Base-by-base conservation (phyloP, 2,888 invertebrate species). In the Tetramorium bicarinatum region DNA sequence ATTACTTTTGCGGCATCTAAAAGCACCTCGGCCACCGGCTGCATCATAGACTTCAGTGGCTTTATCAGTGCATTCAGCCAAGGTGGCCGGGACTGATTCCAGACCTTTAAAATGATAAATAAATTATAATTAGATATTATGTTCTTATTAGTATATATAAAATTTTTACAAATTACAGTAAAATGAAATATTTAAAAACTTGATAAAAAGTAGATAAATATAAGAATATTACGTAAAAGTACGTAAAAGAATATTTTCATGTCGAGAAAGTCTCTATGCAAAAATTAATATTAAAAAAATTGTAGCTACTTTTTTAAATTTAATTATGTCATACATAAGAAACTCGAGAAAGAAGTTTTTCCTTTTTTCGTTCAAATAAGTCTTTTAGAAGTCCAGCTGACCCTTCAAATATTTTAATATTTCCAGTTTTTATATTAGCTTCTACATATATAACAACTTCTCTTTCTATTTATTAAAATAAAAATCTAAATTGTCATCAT, bases 81-180 rank as follows among this genome's bases (percentile, higher is more conserved):
- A 0, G 97, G 96, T 18, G 97, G 97, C 54, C 97, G 95, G 49
- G 97, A 96, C 92, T 97, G 97, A 93, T 97, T 97, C 98, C 98
- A 98, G 2, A 98, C 96, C 97, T 97, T 56, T 1, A 93, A 94
- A 76, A 41, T 18, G 6, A 67, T 21, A 44, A 56, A 7, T 47
- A 2, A 79, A 18, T 79, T 59, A 25, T 3, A 21, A 59, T 59
- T 74, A 74, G 9, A 0, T 38, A 34, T 38, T n/a, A 21, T 3
- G 8, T 15, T 15, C 2, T 6, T 13, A 44, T n/a, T 44, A 13
- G n/a, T 44, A 4, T 7, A n/a, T 38, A n/a, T 9, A 38, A 77
- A 13, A 15, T 29, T 25, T 47, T 44, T 47, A 0, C 7, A 56
- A 44, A 44, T 0, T 29, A 7, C 4, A 67, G 2, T 67, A 56